Percentiles rank a stretch among this genome's conserved stretches.
Conservation (phyloP, 2,888 invertebrate genomes). For the Zootermopsis nevadensis region DNA sequence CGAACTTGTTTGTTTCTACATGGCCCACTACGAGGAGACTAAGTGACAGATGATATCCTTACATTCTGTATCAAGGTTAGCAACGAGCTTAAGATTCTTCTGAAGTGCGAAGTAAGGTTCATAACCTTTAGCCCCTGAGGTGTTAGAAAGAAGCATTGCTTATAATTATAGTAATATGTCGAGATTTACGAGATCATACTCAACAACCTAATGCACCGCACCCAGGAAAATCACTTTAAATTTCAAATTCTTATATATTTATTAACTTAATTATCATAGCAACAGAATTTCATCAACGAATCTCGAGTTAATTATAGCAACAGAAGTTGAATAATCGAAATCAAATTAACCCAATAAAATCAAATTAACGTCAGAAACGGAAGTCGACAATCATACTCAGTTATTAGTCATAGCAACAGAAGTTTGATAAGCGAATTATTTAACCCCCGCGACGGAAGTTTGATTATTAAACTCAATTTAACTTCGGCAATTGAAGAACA, state of each 20-base stretch:
- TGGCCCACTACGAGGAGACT: neutral
- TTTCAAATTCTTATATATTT: neutral
- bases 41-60: neutral
- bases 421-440: no score
- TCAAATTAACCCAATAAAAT: no score
- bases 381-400: no score
- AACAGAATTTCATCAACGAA: no score
- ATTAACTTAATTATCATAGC: neutral
- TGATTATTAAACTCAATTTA: no score
- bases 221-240: neutral
- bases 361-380: no score
- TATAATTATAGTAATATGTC: constrained; percentile 1
- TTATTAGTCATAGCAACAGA: no score
- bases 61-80: neutral
- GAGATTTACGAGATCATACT: neutral
- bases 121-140: neutral
- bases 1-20: neutral
- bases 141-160: neutral
- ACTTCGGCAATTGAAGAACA: no score
- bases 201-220: neutral
- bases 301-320: no score
- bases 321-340: no score
- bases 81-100: neutral
- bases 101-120: neutral
- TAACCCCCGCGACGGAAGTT: no score